phyloP scores from a whole-genome alignment of 30 jellyfish, hydroid and myxozoan genomes.

The Turritopsis rubra region DNA sequence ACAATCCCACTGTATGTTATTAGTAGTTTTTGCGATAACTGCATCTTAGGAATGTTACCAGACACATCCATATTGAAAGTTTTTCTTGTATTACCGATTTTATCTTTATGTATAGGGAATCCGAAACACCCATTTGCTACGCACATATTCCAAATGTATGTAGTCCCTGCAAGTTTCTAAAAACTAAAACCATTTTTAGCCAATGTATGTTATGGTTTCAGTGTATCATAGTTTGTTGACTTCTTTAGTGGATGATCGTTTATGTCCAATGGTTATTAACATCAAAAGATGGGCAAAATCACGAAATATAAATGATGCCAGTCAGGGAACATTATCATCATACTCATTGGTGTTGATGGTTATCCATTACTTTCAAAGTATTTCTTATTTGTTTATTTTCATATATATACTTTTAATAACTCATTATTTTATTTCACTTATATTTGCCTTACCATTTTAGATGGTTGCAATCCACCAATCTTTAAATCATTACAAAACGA shows the following conservation, averaged over 20 bases:
- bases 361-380: slow-evolving; percentile 80
- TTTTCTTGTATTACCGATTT: too few species aligned
- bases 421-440: not conserved
- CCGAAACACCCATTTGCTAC: slow-evolving; percentile 83
- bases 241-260: slow-evolving; percentile 67
- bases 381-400: not conserved
- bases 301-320: slow-evolving; percentile 76
- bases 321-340: slow-evolving; percentile 90
- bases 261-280: slow-evolving; percentile 64
- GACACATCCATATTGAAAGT: too few species aligned
- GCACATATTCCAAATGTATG: slow-evolving; percentile 87
- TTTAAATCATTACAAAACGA: slow-evolving; percentile 67
- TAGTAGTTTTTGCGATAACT: not conserved
- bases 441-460: slow-evolving; percentile 26
- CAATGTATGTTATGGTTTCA: not conserved
- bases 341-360: slow-evolving; percentile 92
- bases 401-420: not conserved
- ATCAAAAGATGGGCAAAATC: slow-evolving; percentile 81
- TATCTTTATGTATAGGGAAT: too few species aligned
- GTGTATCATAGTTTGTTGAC: not conserved
- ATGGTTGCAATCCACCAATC: slow-evolving; percentile 66
- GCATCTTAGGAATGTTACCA: not conserved
- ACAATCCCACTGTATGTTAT: slow-evolving; percentile 78
- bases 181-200: not conserved
- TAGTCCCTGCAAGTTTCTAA: not conserved